Evolutionary conservation across 2,888 invertebrate species (phyloP), one percentile per base, ranked within the genome.

Genomic region (Microplitis deprimator): DNA sequence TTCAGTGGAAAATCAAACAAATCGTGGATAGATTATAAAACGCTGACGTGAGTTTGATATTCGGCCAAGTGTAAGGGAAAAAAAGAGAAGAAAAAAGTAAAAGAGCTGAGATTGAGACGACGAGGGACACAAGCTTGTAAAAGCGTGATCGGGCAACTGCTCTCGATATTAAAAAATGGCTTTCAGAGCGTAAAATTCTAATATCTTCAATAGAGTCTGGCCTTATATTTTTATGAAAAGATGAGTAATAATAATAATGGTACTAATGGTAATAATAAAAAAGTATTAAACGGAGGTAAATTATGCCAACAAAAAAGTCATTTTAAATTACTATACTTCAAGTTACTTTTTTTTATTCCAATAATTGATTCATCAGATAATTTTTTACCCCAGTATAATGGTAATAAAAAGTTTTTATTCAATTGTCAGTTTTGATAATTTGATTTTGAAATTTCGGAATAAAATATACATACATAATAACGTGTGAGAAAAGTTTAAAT

Each of bases 111-210:
- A 68, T 72, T 73, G 69, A 72, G 65, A 69, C 59, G 67, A 70
- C 29, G 61, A 13, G 40, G 40, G 65, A 68, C 68, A 64, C 68
- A 74, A 65, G 61, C 75, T 79, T 79, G 79, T 77, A 75, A 81
- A 80, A 79, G 82, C 84, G 84, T 85, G 84, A 87, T 84, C 85
- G 81, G 81, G 85, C 85, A 85, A 86, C 84, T 83, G 84, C 85
- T 87, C 84, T 82, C 83, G 84, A 87, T 87, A 87, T 87, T 87
- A 86, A 87, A 86, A 83, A 84, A 83, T 81, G 81, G 81, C 83
- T 80, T 84, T 83, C 82, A 82, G 8, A 50, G 70, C 62, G 69
- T 68, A 70, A 39, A 81, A 84, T 82, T 85, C 85, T 86, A 85
- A 85, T 85, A 84, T 85, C 83, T 76, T 79, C 81, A 83, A 65